Conservation (phyloP, 1,140 invertebrate species). For the Cataglyphis hispanica region DNA sequence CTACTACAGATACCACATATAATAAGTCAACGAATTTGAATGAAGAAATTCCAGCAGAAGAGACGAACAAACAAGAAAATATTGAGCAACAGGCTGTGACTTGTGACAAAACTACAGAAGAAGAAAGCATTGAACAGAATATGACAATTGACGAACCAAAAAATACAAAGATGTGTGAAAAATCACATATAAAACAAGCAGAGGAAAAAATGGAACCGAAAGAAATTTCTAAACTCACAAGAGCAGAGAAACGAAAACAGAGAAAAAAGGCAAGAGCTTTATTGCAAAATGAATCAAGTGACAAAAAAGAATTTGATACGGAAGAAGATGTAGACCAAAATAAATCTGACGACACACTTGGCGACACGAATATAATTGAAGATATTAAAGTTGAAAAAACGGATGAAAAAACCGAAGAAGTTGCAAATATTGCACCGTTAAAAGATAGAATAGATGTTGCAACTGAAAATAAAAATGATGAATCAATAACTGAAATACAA, state of each 20-base stretch:
- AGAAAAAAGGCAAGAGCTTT: constrained; percentile 52
- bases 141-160: not conserved
- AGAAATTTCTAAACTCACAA: constrained; percentile 47
- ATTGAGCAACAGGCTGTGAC: not conserved
- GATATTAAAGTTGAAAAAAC: not conserved
- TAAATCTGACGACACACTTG: not conserved
- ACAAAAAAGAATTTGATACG: constrained; percentile 28
- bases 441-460: constrained; percentile 20
- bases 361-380: not conserved
- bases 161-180: not conserved
- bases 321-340: not conserved
- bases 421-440: not conserved
- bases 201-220: not conserved
- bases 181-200: not conserved
- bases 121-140: not conserved
- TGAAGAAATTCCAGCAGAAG: not conserved
- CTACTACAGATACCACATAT: not conserved
- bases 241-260: constrained; percentile 51
- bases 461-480: not conserved
- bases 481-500: not conserved
- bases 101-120: not conserved
- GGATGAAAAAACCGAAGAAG: not conserved
- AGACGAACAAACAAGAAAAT: not conserved
- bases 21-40: not conserved
- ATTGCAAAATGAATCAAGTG: not conserved